phyloP scores from a whole-genome alignment of 2,113 vertebrate species.

The Thalassarche chlororhynchos region DNA sequence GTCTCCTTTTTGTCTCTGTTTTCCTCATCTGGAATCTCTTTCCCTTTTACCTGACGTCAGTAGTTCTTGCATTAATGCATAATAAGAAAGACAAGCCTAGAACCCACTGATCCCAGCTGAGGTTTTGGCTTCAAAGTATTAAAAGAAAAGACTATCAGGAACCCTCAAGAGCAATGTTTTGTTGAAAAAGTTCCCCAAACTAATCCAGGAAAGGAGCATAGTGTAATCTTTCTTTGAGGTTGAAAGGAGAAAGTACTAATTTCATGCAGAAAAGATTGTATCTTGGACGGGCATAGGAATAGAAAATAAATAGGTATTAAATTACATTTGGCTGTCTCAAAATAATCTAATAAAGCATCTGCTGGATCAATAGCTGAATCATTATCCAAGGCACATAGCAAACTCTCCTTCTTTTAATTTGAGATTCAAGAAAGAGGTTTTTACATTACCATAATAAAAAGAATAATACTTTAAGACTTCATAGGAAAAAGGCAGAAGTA shows the following conservation, averaged over 20 bases:
- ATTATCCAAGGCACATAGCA: background rate
- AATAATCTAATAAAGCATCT: conserved; percentile 50
- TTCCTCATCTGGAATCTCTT: background rate
- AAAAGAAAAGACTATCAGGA: background rate
- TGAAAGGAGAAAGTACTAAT: conserved; percentile 40
- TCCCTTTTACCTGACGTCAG: background rate
- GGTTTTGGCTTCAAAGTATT: background rate
- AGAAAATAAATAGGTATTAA: conserved; percentile 55
- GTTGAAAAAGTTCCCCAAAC: background rate
- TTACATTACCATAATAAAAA: conserved; percentile 5
- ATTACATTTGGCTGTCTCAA: conserved; percentile 4
- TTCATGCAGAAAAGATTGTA: background rate
- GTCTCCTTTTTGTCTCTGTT: background rate
- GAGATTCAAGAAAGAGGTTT: background rate
- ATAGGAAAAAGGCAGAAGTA: background rate
- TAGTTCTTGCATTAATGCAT: background rate
- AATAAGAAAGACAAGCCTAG: background rate
- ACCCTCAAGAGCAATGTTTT: background rate
- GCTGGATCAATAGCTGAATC: conserved; percentile 42
- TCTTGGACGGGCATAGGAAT: background rate
- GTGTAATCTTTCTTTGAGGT: background rate
- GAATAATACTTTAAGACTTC: background rate
- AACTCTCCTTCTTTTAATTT: background rate
- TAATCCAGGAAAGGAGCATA: background rate
- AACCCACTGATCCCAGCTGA: background rate